Conservation (phyloP, 2,113 vertebrate species). For the Bombycilla garrulus region DNA sequence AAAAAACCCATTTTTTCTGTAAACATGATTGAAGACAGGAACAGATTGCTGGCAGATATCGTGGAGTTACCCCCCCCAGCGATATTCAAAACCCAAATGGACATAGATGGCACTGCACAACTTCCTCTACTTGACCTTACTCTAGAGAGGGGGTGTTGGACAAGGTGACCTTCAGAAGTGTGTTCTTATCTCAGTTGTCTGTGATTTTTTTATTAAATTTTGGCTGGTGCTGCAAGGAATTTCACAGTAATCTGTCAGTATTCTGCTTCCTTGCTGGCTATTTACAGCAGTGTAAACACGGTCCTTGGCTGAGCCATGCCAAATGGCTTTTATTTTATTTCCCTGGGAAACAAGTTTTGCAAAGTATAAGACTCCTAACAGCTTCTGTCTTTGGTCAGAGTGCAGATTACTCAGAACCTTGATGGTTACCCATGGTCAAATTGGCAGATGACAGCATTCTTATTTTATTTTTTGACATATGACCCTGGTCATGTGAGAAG, state of each 20-base stretch:
- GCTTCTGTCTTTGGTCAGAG: background rate
- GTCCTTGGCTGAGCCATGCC: background rate
- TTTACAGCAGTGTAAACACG: slow-evolving; percentile 7
- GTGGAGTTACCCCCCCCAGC: background rate
- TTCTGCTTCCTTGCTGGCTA: background rate
- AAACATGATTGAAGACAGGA: background rate
- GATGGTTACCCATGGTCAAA: background rate
- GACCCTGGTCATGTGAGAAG: background rate
- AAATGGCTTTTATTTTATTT: background rate
- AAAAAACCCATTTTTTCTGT: background rate
- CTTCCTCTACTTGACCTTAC: background rate
- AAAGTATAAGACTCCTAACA: background rate
- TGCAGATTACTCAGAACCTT: background rate
- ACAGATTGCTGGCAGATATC: background rate
- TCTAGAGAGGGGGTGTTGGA: background rate
- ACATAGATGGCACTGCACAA: background rate
- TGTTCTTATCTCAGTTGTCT: background rate
- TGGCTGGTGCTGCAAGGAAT: slow-evolving; percentile 5
- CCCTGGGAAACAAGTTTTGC: background rate
- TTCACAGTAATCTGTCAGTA: background rate
- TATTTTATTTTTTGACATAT: background rate
- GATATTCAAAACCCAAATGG: background rate
- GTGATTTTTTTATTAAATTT: background rate
- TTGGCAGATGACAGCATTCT: background rate
- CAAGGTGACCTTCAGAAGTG: background rate